Conservation (phyloP, 2,888 invertebrate genomes). For the Aleiodes alternator region DNA sequence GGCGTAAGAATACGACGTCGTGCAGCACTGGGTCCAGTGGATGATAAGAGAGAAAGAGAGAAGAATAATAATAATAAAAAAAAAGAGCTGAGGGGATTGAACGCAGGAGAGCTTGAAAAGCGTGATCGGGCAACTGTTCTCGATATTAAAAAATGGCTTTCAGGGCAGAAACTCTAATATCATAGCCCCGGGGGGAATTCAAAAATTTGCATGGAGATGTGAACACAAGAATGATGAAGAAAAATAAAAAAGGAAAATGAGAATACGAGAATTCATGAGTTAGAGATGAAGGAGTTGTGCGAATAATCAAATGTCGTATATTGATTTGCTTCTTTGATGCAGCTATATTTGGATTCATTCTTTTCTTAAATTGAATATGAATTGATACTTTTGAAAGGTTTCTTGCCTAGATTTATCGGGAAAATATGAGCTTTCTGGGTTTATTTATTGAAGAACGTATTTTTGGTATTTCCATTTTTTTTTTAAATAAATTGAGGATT, state of each 20-base stretch:
- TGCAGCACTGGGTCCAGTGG: conserved; percentile 40
- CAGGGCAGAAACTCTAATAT: conserved; percentile 62
- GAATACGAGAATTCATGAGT: background rate
- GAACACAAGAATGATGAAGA: conserved; percentile 47
- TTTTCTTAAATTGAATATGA: background rate
- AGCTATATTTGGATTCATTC: background rate
- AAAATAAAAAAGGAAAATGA: background rate
- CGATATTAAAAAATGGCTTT: conserved; percentile 69
- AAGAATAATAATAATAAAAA: background rate
- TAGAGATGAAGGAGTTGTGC: conserved; percentile 15
- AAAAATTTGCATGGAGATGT: conserved; percentile 67
- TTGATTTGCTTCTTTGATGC: background rate
- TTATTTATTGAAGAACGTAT: no score
- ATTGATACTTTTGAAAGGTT: background rate
- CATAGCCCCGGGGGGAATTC: conserved; percentile 58
- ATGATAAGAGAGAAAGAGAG: conserved; percentile 37
- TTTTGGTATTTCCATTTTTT: no score
- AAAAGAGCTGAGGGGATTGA: conserved; percentile 26
- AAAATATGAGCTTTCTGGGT: no score
- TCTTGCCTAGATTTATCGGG: no score
- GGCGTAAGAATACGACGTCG: conserved; percentile 48
- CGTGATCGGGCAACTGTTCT: conserved; percentile 68
- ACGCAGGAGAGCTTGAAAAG: conserved; percentile 49
- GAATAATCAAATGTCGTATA: background rate
- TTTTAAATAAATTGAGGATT: no score